Conservation (phyloP, 2,113 vertebrate species). For the Athene cunicularia region DNA sequence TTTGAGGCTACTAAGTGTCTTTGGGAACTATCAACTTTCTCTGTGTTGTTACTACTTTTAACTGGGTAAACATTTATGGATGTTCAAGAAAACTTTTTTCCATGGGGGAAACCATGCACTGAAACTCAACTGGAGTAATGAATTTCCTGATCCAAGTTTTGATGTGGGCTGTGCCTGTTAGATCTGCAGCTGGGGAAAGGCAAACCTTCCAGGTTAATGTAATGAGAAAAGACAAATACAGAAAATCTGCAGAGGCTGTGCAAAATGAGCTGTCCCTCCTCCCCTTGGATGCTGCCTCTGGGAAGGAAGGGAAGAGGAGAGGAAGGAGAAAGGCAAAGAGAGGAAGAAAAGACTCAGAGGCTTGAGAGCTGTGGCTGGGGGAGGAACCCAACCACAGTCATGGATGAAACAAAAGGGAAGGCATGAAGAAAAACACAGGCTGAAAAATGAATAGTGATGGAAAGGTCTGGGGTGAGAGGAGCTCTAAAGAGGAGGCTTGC, state of each 20-base stretch:
- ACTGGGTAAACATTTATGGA: not conserved
- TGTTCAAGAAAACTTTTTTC: not conserved
- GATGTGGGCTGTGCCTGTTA: not conserved
- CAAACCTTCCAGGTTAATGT: not conserved
- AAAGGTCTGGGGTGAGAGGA: conserved; percentile 39
- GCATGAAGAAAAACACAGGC: not conserved
- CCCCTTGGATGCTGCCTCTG: not conserved
- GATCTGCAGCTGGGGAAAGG: not conserved
- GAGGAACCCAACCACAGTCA: not conserved
- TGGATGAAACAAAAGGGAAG: not conserved
- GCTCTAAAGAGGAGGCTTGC: conserved; percentile 45
- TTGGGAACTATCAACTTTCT: not conserved
- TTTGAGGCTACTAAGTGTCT: not conserved
- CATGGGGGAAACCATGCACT: not conserved
- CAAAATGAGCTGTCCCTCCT: not conserved
- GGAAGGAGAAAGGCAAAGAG: not conserved
- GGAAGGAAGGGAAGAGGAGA: not conserved
- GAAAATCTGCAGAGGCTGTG: not conserved
- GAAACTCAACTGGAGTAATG: not conserved
- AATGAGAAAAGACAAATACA: not conserved
- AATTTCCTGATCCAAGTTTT: not conserved
- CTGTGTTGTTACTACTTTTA: not conserved
- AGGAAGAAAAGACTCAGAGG: not conserved
- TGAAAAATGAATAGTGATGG: conserved; percentile 45
- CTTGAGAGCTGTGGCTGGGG: not conserved